Percentiles rank a stretch among this genome's conserved stretches.
phyloP scores from a whole-genome alignment of 2,797 vertebrate species.

The Euphonia xanthogaster region DNA sequence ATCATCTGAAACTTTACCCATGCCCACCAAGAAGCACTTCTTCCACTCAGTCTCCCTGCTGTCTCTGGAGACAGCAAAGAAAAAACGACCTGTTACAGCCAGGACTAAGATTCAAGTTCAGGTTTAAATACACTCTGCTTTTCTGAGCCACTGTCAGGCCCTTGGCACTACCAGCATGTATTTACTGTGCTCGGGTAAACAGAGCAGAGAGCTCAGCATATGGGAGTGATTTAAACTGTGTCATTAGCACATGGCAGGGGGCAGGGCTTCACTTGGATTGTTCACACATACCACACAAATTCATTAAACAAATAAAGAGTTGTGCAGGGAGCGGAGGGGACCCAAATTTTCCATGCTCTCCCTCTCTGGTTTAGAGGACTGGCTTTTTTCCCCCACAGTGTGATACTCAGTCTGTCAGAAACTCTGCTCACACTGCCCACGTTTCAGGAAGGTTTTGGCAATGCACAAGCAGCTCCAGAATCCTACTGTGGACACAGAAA shows the following conservation, averaged over 20 bases:
- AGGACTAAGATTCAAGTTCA: neutral
- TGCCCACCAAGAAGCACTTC: neutral
- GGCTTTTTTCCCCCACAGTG: neutral
- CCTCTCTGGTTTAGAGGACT: neutral
- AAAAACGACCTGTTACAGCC: neutral
- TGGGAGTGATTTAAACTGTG: constrained; percentile 49
- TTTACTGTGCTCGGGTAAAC: neutral
- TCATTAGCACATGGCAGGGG: constrained; percentile 20
- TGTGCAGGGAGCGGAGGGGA: neutral
- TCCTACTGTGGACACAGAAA: neutral
- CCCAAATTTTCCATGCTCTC: neutral
- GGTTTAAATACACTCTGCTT: neutral
- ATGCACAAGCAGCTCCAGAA: neutral
- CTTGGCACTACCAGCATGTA: neutral
- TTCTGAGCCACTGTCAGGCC: neutral
- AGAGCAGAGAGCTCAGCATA: neutral
- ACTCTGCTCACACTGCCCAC: neutral
- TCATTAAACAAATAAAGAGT: constrained; percentile 43
- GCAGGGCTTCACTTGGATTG: neutral
- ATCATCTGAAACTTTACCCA: neutral
- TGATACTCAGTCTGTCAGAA: neutral
- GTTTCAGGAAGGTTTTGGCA: neutral
- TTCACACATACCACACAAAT: constrained; percentile 19
- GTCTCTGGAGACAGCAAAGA: neutral
- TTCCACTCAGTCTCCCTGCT: neutral